Evolutionary conservation across 1,140 invertebrate species (phyloP), one percentile per base, ranked within the genome.

Genomic region (Dinoponera quadriceps): DNA sequence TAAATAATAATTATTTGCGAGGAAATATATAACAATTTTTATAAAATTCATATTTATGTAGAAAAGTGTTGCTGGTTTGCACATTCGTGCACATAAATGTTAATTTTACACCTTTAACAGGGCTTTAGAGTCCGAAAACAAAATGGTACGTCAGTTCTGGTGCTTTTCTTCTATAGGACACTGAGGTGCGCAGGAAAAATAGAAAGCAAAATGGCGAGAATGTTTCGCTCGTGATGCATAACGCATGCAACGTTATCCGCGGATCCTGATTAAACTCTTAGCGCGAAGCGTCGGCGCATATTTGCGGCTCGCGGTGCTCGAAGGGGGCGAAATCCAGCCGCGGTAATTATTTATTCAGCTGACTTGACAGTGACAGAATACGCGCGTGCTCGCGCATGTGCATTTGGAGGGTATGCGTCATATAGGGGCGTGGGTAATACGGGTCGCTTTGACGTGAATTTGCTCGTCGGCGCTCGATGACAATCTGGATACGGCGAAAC

Each of bases 321-420:
- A 57, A 69, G 62, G 49, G 63, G 69, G 38, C 38, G 14, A 44
- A 9, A 27, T 48, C 4, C 51, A 3, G 25, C 51, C 65, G 65
- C 65, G 18, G 65, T 82, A 82, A 82, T 82, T 82, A 82, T 82
- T 82, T 72, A 82, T 82, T 82, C 78, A 82, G 48, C 78, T 74
- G 78, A 82, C 55, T 82, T 82, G 78, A 82, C 78, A 63, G 78
- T 63, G 69, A 82, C 78, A 74, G 69, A 82, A 72, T 74, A 38
- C 27, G 27, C 69, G 69, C 69, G 44, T 62, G 33, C 18, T 29
- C 55, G 78, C 55, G 25, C 57, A 48, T 51, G 69, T 48, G 78
- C 78, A 62, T 62, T 20, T 55, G 44, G 18, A 69, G 33, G 22
- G 51, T n/a, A n/a, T n/a, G n/a, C 20, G 63, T 33, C 18, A 7